Conservation (phyloP, 64 coral and sea anemone genomes). For the Montipora sp. region DNA sequence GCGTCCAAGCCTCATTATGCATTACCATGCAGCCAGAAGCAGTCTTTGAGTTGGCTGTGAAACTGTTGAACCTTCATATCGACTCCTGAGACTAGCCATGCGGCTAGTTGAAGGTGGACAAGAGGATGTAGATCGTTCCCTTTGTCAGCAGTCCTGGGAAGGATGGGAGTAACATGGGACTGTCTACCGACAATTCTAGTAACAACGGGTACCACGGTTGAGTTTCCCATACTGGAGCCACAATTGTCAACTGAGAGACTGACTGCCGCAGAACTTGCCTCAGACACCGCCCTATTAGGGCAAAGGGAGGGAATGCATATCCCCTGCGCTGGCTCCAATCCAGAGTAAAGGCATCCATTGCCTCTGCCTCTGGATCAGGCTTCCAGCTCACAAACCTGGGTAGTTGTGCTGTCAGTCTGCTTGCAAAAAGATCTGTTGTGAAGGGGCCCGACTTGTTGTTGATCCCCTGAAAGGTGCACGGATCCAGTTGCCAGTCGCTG, state of each 20-base stretch:
- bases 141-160: conserved; percentile 26
- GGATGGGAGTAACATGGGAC: conserved; percentile 34
- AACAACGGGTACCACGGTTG: conserved; percentile 51
- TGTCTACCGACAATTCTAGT: conserved; percentile 51
- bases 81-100: conserved; percentile 51
- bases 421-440: conserved; percentile 36
- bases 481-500: conserved; percentile 17
- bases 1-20: too few species aligned
- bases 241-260: conserved; percentile 24
- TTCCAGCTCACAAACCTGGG: conserved; percentile 33
- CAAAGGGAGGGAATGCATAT: conserved; percentile 68
- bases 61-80: conserved; percentile 3
- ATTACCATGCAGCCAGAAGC: conserved; percentile 36
- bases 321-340: conserved; percentile 20
- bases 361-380: conserved; percentile 18
- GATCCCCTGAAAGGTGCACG: background rate
- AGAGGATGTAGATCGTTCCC: conserved; percentile 47
- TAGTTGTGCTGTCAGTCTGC: conserved; percentile 17
- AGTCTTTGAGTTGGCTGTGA: conserved; percentile 46
- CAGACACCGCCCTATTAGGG: conserved; percentile 25
- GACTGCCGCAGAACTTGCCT: conserved; percentile 11
- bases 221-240: conserved; percentile 56
- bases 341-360: conserved; percentile 13
- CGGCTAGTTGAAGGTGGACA: conserved; percentile 55
- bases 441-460: background rate